Percentiles rank a stretch among this genome's conserved stretches.
phyloP scores from a whole-genome alignment of 2,797 vertebrate genomes.

The Tympanoctomys barrerae region DNA sequence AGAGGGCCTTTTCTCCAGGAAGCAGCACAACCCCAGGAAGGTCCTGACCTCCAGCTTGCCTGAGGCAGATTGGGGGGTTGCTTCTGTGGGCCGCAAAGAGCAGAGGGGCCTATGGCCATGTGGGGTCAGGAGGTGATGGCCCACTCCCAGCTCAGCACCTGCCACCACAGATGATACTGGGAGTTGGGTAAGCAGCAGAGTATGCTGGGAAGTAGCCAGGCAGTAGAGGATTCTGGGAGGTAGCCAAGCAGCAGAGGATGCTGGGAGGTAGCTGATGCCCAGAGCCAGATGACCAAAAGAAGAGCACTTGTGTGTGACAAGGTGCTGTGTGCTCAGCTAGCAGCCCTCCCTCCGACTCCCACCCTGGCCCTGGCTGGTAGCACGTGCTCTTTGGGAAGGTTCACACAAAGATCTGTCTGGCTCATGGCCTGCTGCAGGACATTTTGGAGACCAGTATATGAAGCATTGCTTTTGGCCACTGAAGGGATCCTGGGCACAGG shows the following conservation, averaged over 20 bases:
- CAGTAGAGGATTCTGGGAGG: not conserved
- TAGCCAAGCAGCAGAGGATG: not conserved
- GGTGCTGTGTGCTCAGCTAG: not conserved
- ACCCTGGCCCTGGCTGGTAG: not conserved
- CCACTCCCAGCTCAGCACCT: not conserved
- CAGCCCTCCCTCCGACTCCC: not conserved
- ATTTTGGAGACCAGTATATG: slow-evolving; percentile 82
- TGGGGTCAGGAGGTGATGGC: not conserved
- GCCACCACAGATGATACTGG: not conserved
- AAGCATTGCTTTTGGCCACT: slow-evolving; percentile 81
- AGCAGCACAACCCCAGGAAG: rapidly evolving
- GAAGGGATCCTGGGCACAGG: slow-evolving; percentile 63
- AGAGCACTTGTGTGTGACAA: not conserved
- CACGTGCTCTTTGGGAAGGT: not conserved
- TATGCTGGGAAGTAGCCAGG: not conserved
- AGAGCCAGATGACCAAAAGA: not conserved
- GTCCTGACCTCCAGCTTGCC: not conserved
- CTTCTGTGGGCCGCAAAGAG: not conserved
- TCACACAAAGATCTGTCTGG: slow-evolving; percentile 64
- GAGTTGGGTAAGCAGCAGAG: not conserved
- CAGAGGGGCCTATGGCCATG: not conserved
- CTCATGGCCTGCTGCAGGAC: slow-evolving; percentile 73
- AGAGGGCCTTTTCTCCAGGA: not conserved
- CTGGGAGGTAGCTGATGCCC: not conserved
- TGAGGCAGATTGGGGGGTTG: not conserved